Evolutionary conservation across 2,888 invertebrate species (phyloP).

Genomic region (Hirtodrosophila confusa): DNA sequence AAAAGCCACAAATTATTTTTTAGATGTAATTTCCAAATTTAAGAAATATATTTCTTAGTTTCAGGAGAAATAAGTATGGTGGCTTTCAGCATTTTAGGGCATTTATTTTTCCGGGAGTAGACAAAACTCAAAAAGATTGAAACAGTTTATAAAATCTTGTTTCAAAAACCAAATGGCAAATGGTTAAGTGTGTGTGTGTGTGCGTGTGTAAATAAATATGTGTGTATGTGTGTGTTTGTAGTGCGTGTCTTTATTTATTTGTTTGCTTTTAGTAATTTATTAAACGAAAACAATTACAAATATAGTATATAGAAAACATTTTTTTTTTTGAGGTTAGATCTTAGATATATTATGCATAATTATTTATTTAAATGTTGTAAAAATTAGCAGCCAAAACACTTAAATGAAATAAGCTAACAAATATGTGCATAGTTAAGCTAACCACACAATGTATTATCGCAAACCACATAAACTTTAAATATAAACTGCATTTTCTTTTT

Average conservation of each 20-base stretch:
- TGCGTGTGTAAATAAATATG: constrained; percentile 14
- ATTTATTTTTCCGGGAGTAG: neutral
- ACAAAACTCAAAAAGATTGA: neutral
- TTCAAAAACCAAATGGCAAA: constrained; percentile 28
- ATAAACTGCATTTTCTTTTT: constrained; percentile 38
- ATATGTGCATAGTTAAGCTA: constrained; percentile 48
- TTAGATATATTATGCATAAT: constrained; percentile 16
- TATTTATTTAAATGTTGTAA: constrained; percentile 73
- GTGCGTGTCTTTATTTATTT: constrained; percentile 50
- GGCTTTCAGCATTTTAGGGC: neutral
- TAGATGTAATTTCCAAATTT: too few species aligned
- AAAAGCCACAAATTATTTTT: too few species aligned
- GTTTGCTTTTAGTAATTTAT: constrained; percentile 63
- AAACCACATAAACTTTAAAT: constrained; percentile 20
- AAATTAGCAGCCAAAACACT: constrained; percentile 66
- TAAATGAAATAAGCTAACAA: constrained; percentile 22
- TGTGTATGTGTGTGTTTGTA: constrained; percentile 4
- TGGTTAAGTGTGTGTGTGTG: constrained; percentile 7
- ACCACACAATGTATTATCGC: constrained; percentile 53
- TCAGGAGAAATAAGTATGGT: too few species aligned
- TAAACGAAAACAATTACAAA: constrained; percentile 16
- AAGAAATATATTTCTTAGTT: too few species aligned
- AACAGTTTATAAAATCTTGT: constrained; percentile 23
- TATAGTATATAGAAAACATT: neutral
- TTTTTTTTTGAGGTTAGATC: constrained; percentile 39